These are phyloP conservation scores for Catocala nupta DNA, from an alignment of 2,888 invertebrate genomes.

Conservation along the genomic window DNA sequence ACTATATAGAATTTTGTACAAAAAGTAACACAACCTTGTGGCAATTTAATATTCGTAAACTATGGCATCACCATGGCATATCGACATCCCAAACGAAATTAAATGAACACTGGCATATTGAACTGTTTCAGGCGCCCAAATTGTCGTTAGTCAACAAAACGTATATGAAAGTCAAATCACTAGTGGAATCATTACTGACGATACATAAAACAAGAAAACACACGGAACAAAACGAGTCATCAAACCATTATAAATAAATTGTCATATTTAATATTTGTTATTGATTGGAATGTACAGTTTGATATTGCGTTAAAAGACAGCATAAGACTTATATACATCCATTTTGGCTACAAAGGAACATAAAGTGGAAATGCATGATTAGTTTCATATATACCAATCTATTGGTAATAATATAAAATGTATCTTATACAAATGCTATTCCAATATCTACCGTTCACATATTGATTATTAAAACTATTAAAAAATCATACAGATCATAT, in stretches of 20 bases:
- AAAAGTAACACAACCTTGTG: constrained; percentile 82
- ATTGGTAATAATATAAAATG: constrained; percentile 38
- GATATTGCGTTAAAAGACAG: constrained; percentile 44
- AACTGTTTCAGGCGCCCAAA: constrained; percentile 59
- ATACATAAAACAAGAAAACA: constrained; percentile 7
- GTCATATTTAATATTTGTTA: constrained; percentile 36
- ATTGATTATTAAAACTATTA: neutral
- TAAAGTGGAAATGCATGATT: constrained; percentile 59
- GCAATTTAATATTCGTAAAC: constrained; percentile 73
- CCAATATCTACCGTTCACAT: constrained; percentile 45
- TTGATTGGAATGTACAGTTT: constrained; percentile 73
- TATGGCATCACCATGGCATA: constrained; percentile 76
- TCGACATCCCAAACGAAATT: constrained; percentile 32
- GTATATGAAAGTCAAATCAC: constrained; percentile 13
- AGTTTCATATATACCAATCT: constrained; percentile 39
- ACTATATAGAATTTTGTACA: constrained; percentile 82
- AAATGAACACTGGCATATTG: constrained; percentile 47
- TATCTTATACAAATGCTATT: constrained; percentile 49
- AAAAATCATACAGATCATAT: constrained; percentile 25
- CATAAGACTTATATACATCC: constrained; percentile 46
- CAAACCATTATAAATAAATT: constrained; percentile 26
- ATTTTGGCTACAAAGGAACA: constrained; percentile 66
- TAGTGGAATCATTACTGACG: constrained; percentile 6
- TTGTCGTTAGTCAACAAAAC: constrained; percentile 13
- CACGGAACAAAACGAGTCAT: constrained; percentile 18